These are phyloP conservation scores for Notechis scutatus DNA, from an alignment of 2,113 vertebrate species.

Conservation along the genomic window DNA sequence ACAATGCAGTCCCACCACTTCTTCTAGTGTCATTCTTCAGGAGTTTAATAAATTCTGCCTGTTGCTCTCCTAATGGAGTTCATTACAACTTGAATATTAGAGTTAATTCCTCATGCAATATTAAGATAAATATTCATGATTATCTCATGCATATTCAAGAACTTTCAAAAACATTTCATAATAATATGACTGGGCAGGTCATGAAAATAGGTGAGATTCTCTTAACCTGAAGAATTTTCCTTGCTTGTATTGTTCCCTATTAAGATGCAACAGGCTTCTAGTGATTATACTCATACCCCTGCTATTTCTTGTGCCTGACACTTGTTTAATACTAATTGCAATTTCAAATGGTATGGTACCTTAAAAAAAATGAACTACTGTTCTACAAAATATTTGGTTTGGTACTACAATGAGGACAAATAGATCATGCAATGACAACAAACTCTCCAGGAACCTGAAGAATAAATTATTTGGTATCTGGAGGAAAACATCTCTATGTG, in stretches of 20 bases:
- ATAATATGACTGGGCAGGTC: conserved; percentile 26
- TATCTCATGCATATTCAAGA: conserved; percentile 43
- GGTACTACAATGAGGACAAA: conserved; percentile 16
- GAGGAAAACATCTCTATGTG: conserved; percentile 7
- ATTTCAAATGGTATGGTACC: conserved; percentile 50
- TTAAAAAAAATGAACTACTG: conserved; percentile 49
- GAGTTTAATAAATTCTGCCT: fast-evolving
- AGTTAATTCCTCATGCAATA: conserved; percentile 32
- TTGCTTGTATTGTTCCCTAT: conserved; percentile 35
- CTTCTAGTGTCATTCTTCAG: fast-evolving
- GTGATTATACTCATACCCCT: neutral
- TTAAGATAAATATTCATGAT: conserved; percentile 41
- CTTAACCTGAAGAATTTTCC: conserved; percentile 41
- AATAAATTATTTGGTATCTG: neutral
- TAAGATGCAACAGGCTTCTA: conserved; percentile 40
- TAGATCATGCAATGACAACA: neutral
- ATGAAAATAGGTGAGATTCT: conserved; percentile 30
- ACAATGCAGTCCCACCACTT: neutral
- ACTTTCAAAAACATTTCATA: conserved; percentile 42
- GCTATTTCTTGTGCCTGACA: conserved; percentile 49
- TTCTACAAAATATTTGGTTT: conserved; percentile 35
- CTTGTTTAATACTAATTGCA: conserved; percentile 45
- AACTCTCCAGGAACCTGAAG: conserved; percentile 30
- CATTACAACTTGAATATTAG: neutral
- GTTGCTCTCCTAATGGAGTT: neutral